Conservation (phyloP, 1,140 invertebrate genomes). For the Atta cephalotes region DNA sequence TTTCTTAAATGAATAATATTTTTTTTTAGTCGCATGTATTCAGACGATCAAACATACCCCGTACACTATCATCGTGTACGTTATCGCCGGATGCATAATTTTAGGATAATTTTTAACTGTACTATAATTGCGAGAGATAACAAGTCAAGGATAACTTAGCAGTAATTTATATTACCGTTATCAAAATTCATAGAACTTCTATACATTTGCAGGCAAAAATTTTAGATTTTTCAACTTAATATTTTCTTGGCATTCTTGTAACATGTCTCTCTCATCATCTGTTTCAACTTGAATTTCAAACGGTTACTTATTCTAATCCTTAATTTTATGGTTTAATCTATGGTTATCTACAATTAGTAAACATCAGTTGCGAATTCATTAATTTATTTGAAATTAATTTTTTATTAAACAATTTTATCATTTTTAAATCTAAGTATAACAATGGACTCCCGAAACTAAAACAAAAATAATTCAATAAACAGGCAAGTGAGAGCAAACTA, state of each 20-base stretch:
- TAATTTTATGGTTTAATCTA: neutral
- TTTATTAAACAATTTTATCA: neutral
- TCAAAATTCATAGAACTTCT: constrained; percentile 11
- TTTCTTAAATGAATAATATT: neutral
- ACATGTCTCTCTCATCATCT: no score
- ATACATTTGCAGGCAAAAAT: neutral
- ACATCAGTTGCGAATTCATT: neutral
- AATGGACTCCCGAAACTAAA: no score
- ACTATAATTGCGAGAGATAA: constrained; percentile 15
- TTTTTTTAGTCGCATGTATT: neutral
- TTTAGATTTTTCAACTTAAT: neutral
- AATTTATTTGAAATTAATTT: neutral
- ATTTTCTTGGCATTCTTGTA: neutral
- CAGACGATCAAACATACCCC: neutral
- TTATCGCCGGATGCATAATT: constrained; percentile 32
- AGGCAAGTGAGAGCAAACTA: no score
- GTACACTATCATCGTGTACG: neutral
- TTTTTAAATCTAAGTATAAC: no score
- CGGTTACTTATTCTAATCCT: neutral
- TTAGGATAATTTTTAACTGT: constrained; percentile 28
- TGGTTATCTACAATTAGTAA: neutral
- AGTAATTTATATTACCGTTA: neutral
- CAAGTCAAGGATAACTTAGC: constrained; percentile 20
- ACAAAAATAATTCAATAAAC: no score
- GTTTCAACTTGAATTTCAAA: neutral